Evolutionary conservation across 2,113 vertebrate genomes (phyloP).

Genomic region (Pseudonaja textilis): DNA sequence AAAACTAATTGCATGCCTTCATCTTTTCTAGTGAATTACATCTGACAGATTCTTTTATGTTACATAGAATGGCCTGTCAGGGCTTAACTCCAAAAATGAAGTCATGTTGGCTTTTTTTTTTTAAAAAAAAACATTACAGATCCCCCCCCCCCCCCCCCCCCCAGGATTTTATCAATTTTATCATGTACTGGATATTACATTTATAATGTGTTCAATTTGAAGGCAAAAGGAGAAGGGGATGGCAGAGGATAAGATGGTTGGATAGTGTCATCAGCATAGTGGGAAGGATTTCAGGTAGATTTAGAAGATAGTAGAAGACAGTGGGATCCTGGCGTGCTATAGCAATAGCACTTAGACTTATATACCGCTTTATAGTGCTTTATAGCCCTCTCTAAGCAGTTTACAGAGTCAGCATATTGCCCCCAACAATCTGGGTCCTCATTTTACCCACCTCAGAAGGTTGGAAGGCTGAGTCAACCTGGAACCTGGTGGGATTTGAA

Average conservation of each 20-base stretch:
- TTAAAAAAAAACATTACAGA: neutral
- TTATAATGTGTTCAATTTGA: neutral
- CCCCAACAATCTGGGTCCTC: no score
- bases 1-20: neutral
- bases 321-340: neutral
- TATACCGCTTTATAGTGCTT: no score
- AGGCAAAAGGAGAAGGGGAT: neutral
- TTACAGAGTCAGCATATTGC: no score
- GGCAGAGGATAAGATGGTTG: neutral
- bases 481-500: no score
- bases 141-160: rapidly evolving
- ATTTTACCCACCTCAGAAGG: no score
- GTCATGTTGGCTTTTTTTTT: neutral
- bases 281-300: neutral
- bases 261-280: neutral
- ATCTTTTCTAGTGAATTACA: neutral
- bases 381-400: no score
- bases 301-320: neutral
- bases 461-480: no score
- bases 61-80: neutral
- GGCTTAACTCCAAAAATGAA: neutral
- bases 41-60: neutral
- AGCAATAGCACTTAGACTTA: no score
- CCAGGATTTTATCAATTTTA: neutral
- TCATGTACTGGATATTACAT: neutral